Percentiles rank a stretch among this genome's conserved stretches.
Evolutionary conservation across 2,797 vertebrate genomes (phyloP).

Genomic region (Decapterus maruadsi): DNA sequence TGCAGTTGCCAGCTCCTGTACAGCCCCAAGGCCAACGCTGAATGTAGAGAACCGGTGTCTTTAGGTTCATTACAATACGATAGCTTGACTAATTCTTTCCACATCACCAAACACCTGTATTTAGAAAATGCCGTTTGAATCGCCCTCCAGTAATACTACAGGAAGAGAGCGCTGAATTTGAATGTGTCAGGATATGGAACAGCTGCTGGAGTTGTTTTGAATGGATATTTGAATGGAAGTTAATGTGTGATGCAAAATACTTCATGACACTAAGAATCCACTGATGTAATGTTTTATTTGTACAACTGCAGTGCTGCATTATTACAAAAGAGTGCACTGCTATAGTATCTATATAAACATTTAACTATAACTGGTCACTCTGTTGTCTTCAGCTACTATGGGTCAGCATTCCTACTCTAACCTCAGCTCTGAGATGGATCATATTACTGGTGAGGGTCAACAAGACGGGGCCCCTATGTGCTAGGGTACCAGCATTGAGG

Average conservation of each 20-base stretch:
- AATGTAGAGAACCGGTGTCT: constrained; percentile 35
- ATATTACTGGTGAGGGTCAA: constrained; percentile 68
- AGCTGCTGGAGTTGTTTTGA: constrained; percentile 37
- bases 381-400: constrained; percentile 55
- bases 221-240: constrained; percentile 46
- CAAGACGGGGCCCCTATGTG: constrained; percentile 52
- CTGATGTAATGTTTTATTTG: background rate
- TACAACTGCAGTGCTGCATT: background rate
- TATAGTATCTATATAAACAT: constrained; percentile 28
- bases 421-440: constrained; percentile 64
- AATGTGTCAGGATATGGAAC: constrained; percentile 32
- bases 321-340: constrained; percentile 8
- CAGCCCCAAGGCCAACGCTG: constrained; percentile 48
- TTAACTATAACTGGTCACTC: constrained; percentile 43
- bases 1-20: constrained; percentile 50
- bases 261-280: constrained; percentile 1
- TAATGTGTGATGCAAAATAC: constrained; percentile 5
- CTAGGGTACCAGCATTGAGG: constrained; percentile 51
- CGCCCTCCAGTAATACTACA: constrained; percentile 4
- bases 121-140: constrained; percentile 1
- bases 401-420: constrained; percentile 62
- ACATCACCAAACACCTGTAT: constrained; percentile 45
- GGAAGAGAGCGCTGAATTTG: constrained; percentile 34
- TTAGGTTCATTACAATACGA: constrained; percentile 31
- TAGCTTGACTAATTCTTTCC: constrained; percentile 23